Conservation (phyloP, 2,797 vertebrate genomes). For the Enteromius viviparus region DNA sequence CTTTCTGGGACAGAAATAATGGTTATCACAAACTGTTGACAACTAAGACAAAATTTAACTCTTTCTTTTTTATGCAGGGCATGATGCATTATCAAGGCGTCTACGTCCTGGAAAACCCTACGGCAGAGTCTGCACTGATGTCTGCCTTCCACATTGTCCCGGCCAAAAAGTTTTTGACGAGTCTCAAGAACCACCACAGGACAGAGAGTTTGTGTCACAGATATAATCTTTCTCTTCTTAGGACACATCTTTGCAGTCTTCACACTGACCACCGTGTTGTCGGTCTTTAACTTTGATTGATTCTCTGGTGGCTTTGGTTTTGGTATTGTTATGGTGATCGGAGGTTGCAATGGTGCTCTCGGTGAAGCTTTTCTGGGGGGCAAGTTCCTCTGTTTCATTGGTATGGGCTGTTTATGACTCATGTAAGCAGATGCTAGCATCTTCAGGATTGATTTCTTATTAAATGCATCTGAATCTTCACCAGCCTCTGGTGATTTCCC, state of each 20-base stretch:
- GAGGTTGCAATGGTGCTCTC: slow-evolving; percentile 63
- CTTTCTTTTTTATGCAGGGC: slow-evolving; percentile 80
- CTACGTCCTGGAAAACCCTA: slow-evolving; percentile 74
- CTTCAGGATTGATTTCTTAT: slow-evolving; percentile 72
- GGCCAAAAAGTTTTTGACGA: slow-evolving; percentile 73
- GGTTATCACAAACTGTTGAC: slow-evolving; percentile 77
- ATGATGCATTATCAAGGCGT: slow-evolving; percentile 79
- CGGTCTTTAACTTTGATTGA: slow-evolving; percentile 58
- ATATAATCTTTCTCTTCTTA: slow-evolving; percentile 66
- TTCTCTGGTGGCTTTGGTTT: slow-evolving; percentile 27
- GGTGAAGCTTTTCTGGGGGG: slow-evolving; percentile 69
- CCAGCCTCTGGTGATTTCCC: slow-evolving; percentile 7
- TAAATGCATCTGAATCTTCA: slow-evolving; percentile 4
- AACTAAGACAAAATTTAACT: slow-evolving; percentile 78
- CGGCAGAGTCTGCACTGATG: slow-evolving; percentile 80
- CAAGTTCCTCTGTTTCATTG: slow-evolving; percentile 49
- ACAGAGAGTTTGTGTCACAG: slow-evolving; percentile 75
- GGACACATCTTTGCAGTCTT: slow-evolving; percentile 64
- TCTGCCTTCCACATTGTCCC: slow-evolving; percentile 64
- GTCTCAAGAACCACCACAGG: slow-evolving; percentile 83
- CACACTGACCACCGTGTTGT: slow-evolving; percentile 66
- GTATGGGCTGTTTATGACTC: slow-evolving; percentile 62
- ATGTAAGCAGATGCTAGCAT: slow-evolving; percentile 77
- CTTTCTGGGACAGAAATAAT: slow-evolving; percentile 71
- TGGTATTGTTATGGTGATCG: slow-evolving; percentile 21